Evolutionary conservation across 2,888 invertebrate genomes (phyloP).

Genomic region (Herminia tarsipennalis): DNA sequence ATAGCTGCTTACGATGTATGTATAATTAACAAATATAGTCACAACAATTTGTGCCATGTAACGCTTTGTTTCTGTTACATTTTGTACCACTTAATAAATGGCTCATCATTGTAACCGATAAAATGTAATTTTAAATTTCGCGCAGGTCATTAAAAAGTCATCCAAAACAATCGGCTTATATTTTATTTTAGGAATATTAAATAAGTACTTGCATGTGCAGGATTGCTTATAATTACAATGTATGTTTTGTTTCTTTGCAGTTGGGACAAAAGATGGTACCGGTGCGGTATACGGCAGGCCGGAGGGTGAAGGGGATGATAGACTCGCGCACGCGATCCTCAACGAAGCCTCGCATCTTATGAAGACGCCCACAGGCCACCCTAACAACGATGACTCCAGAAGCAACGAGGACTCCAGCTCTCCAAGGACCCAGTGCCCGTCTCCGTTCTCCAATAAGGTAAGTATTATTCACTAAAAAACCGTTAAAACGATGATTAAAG

Average conservation of each 20-base stretch:
- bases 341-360: conserved; percentile 97
- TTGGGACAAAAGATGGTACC: conserved; percentile 93
- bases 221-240: neutral
- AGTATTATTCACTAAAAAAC: conserved; percentile 28
- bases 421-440: conserved; percentile 90
- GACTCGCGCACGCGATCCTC: conserved; percentile 94
- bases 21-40: conserved; percentile 18
- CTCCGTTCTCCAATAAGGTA: conserved; percentile 92
- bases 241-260: conserved; percentile 56
- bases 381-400: conserved; percentile 86
- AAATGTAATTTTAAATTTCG: too few species aligned
- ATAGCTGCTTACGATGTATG: conserved; percentile 28
- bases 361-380: conserved; percentile 86
- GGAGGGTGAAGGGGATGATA: conserved; percentile 93
- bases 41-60: conserved; percentile 18
- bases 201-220: too few species aligned
- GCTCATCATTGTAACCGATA: too few species aligned
- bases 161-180: too few species aligned
- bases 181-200: too few species aligned
- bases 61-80: conserved; percentile 12
- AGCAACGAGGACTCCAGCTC: conserved; percentile 94
- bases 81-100: conserved; percentile 2
- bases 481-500: too few species aligned
- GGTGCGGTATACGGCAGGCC: conserved; percentile 90
- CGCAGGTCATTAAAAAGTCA: too few species aligned